Evolutionary conservation across 2,888 invertebrate species (phyloP).

Genomic region (Eugnorisma glareosa): DNA sequence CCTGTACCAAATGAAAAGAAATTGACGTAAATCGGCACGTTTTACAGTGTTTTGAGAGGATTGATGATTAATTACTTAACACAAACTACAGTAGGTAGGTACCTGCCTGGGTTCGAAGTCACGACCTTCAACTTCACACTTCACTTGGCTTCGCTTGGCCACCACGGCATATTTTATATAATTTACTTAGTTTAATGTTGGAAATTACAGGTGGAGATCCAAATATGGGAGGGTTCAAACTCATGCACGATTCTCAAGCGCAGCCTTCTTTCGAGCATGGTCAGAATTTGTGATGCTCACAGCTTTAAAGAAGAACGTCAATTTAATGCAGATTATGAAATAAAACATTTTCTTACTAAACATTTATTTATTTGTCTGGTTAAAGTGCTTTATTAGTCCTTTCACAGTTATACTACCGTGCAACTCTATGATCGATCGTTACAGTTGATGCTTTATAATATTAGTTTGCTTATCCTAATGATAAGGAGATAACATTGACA

Average conservation of each 20-base stretch:
- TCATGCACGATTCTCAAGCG: conserved; percentile 80
- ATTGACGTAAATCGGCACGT: not conserved
- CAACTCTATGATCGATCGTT: not conserved
- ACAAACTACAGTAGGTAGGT: not conserved
- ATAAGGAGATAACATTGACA: not conserved
- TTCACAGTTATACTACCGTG: not conserved
- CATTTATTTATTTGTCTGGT: conserved; percentile 3
- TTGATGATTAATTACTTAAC: not conserved
- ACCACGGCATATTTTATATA: not conserved
- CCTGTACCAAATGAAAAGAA: not conserved
- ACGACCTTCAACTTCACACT: not conserved
- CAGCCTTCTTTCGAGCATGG: conserved; percentile 81
- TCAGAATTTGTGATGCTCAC: conserved; percentile 74
- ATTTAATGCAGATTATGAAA: conserved; percentile 6
- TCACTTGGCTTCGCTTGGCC: too few species aligned
- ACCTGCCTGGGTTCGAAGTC: not conserved
- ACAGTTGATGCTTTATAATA: not conserved
- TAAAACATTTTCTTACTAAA: conserved; percentile 17
- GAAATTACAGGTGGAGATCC: conserved; percentile 74
- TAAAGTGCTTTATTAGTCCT: not conserved
- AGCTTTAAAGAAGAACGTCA: not conserved
- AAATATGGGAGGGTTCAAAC: conserved; percentile 74
- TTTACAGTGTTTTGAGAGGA: not conserved
- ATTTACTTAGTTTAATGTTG: not conserved
- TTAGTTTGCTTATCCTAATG: not conserved